Percentiles rank a stretch among this genome's conserved stretches.
These are phyloP conservation scores for Leucoraja ocellata DNA, from an alignment of 2,797 vertebrate species.

Conservation along the genomic window DNA sequence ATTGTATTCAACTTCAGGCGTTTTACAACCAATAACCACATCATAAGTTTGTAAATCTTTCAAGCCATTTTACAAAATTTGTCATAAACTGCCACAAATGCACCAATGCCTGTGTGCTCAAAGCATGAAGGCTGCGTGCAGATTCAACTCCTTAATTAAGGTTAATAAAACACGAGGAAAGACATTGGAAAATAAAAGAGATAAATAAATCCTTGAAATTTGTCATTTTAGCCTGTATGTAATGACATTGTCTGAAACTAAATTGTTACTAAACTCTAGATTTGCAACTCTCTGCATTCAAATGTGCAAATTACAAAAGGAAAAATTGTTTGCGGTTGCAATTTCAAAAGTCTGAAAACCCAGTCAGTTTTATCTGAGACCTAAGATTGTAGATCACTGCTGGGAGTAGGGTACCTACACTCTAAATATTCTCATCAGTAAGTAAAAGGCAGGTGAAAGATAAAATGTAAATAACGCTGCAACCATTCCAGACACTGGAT, in stretches of 20 bases:
- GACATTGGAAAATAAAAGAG: neutral
- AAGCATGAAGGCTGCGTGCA: neutral
- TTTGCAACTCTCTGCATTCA: neutral
- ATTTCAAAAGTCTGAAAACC: neutral
- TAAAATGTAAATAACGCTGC: neutral
- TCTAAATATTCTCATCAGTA: neutral
- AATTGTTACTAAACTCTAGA: neutral
- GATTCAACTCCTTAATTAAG: neutral
- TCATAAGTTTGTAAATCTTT: neutral
- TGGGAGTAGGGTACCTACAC: neutral
- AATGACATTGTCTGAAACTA: neutral
- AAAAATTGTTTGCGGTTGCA: neutral
- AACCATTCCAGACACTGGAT: neutral
- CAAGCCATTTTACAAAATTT: no score
- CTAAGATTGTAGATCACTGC: neutral
- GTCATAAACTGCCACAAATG: neutral
- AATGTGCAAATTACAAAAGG: neutral
- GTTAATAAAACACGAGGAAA: neutral
- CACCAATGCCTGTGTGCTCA: neutral
- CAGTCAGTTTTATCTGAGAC: neutral
- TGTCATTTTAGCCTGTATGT: neutral
- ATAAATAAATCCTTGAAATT: neutral
- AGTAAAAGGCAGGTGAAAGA: neutral
- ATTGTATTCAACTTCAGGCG: slow-evolving; percentile 52
- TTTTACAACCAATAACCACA: slow-evolving; percentile 43